A percentile compares a stretch with the other conserved stretches of the same genome.
Evolutionary conservation across 2,888 invertebrate species (phyloP).

Genomic region (Thysanoteuthis rhombus): DNA sequence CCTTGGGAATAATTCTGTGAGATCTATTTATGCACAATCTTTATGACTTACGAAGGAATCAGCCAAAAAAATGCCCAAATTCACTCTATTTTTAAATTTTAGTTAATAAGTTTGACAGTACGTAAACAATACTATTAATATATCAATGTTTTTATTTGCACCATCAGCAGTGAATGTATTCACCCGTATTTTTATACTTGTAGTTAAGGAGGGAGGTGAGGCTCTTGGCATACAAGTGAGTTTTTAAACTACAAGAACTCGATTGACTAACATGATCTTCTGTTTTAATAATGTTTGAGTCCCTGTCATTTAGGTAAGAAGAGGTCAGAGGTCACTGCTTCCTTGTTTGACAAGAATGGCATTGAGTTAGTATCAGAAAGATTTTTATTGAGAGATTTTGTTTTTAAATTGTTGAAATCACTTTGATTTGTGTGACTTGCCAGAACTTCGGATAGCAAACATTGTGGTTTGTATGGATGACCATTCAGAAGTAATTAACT

Average conservation of each 20-base stretch:
- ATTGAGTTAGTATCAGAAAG: neutral
- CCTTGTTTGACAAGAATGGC: neutral
- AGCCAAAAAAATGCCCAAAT: neutral
- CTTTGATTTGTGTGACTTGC: neutral
- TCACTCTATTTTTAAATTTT: neutral
- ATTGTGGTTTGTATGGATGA: neutral
- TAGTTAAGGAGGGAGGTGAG: neutral
- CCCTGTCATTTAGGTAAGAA: neutral
- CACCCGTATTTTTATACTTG: slow-evolving; percentile 24
- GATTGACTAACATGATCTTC: neutral
- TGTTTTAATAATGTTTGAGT: neutral
- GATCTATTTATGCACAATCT: neutral
- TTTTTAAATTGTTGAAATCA: neutral
- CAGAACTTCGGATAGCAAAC: neutral
- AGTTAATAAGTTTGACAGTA: neutral
- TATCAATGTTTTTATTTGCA: neutral
- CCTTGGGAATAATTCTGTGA: neutral
- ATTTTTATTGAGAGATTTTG: neutral
- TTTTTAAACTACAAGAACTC: neutral
- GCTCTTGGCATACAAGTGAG: neutral
- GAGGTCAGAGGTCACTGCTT: neutral
- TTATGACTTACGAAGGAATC: neutral
- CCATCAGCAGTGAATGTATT: slow-evolving; percentile 18
- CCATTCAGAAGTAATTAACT: neutral
- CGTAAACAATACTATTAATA: neutral